A percentile compares a stretch with the other conserved stretches of the same genome.
phyloP scores from a whole-genome alignment of 2,888 invertebrate species.

The Drosophila phalerata region DNA sequence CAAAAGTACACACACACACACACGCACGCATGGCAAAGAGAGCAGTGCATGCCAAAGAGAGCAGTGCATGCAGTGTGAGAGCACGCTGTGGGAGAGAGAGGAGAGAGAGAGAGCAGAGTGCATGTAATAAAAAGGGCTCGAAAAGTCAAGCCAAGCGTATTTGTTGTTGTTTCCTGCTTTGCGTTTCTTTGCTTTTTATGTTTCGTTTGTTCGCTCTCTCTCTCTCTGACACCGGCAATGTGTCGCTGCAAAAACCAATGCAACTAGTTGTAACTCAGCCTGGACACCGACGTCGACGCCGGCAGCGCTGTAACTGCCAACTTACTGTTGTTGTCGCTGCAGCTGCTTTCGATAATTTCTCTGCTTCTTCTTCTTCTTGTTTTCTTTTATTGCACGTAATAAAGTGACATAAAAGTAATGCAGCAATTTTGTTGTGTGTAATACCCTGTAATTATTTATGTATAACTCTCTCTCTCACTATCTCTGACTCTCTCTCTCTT shows the following conservation, averaged over 20 bases:
- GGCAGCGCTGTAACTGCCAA: constrained; percentile 10
- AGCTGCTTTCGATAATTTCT: background rate
- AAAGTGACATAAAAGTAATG: constrained; percentile 2
- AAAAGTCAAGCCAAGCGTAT: constrained; percentile 20
- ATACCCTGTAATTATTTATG: constrained; percentile 3
- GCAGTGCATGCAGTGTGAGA: background rate
- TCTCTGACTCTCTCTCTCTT: background rate
- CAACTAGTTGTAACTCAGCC: constrained; percentile 34
- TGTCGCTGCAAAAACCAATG: constrained; percentile 20
- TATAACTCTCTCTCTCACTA: background rate
- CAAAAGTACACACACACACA: background rate
- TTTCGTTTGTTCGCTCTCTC: constrained; percentile 2
- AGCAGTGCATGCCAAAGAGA: background rate
- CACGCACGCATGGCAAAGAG: background rate
- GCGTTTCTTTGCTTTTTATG: constrained; percentile 12
- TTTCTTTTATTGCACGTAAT: background rate
- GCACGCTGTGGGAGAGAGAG: background rate
- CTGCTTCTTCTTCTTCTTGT: background rate
- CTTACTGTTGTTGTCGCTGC: background rate
- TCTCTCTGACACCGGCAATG: constrained; percentile 14
- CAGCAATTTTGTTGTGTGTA: background rate
- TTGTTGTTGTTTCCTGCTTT: constrained; percentile 6
- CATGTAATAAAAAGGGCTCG: constrained; percentile 13
- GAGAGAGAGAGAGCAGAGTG: background rate
- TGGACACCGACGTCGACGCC: constrained; percentile 5